Percentiles rank a stretch among this genome's conserved stretches.
These are phyloP conservation scores for Heliconius erato DNA, from an alignment of 2,888 invertebrate genomes.

Conservation along the genomic window DNA sequence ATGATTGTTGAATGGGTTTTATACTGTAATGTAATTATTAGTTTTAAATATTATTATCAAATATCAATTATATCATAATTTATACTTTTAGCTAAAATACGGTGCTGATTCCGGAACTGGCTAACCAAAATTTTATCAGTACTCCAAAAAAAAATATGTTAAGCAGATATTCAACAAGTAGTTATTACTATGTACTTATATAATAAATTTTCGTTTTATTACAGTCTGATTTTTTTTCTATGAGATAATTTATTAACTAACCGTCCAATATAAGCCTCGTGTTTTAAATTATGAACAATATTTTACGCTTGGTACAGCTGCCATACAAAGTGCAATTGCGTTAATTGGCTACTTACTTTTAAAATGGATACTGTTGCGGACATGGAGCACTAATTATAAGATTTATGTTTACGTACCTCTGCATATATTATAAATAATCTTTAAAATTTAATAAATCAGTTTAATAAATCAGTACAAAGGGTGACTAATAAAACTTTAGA, in stretches of 20 bases:
- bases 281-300: background rate
- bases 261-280: background rate
- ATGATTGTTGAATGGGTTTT: background rate
- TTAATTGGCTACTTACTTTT: constrained; percentile 21
- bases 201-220: too few species aligned
- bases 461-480: background rate
- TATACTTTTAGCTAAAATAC: too few species aligned
- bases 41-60: background rate
- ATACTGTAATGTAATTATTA: too few species aligned
- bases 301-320: constrained; percentile 6
- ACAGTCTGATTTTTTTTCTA: background rate
- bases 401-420: background rate
- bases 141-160: too few species aligned
- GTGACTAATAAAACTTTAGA: background rate
- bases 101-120: too few species aligned
- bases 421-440: background rate
- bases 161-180: too few species aligned
- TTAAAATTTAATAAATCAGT: background rate
- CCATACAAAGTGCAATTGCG: constrained; percentile 21
- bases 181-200: too few species aligned
- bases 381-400: constrained; percentile 5
- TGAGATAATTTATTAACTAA: background rate
- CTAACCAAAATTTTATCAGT: too few species aligned
- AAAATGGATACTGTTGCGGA: constrained; percentile 19
- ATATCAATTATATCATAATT: too few species aligned